Conservation (phyloP, 2,888 invertebrate species). For the Drosophila paramelanica region DNA sequence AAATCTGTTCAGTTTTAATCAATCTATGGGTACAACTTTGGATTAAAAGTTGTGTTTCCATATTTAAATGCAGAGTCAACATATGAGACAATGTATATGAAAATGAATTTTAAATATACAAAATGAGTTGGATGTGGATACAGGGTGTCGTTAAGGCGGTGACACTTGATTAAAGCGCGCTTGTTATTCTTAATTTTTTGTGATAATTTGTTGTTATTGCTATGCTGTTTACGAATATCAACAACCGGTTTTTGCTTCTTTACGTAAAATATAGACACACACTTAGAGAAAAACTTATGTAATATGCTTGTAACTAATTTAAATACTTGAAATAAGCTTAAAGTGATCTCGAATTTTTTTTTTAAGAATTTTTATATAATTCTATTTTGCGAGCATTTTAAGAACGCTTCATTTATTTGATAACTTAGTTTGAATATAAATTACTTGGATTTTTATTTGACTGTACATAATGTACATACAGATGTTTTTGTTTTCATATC, state of each 20-base stretch:
- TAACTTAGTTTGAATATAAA: neutral
- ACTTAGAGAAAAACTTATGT: neutral
- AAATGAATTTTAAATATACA: no score
- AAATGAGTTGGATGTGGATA: neutral
- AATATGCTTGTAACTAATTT: no score
- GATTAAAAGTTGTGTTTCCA: no score
- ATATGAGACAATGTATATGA: no score
- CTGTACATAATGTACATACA: neutral
- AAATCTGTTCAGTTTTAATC: no score
- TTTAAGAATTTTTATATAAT: no score
- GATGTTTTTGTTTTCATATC: slow-evolving; percentile 33
- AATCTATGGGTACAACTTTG: no score
- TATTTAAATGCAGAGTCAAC: no score
- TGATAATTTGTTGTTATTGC: slow-evolving; percentile 59
- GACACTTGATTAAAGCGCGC: neutral
- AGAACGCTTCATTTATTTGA: neutral
- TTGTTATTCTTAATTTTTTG: slow-evolving; percentile 25
- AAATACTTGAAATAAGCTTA: no score
- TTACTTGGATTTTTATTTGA: neutral
- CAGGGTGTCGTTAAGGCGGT: neutral
- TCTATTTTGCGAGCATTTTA: neutral
- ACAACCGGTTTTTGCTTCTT: slow-evolving; percentile 43
- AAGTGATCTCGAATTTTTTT: no score
- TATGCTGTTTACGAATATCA: slow-evolving; percentile 17
- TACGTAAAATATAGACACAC: neutral